phyloP scores from a whole-genome alignment of 2,797 vertebrate species.

The Anniella stebbinsi region DNA sequence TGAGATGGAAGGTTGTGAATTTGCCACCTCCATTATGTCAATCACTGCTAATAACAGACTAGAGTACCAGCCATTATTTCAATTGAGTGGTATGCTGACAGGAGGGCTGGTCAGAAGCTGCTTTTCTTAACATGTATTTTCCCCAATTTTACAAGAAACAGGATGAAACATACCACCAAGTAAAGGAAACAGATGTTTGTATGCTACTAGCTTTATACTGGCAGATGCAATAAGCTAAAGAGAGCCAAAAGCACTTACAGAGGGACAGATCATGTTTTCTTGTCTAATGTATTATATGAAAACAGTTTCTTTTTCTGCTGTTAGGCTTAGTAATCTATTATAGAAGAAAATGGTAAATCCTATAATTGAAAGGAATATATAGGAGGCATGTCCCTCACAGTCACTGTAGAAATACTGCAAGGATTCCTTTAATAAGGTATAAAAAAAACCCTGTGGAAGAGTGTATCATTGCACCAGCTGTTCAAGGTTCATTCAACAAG shows the following conservation, averaged over 20 bases:
- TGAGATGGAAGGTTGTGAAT: neutral
- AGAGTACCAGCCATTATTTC: neutral
- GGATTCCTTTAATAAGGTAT: neutral
- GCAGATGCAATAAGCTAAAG: constrained; percentile 28
- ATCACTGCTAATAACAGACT: neutral
- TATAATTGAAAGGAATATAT: neutral
- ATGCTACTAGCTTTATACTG: constrained; percentile 27
- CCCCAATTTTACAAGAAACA: constrained; percentile 30
- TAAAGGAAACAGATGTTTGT: constrained; percentile 43
- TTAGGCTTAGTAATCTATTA: neutral
- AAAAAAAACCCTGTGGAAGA: neutral
- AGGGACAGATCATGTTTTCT: neutral
- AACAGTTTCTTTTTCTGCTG: constrained; percentile 21
- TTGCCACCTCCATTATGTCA: neutral
- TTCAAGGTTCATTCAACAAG: neutral
- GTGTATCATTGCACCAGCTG: neutral
- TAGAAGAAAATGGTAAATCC: neutral
- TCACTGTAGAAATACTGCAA: neutral
- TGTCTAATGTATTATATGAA: neutral
- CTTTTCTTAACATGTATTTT: constrained; percentile 27
- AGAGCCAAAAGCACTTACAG: neutral
- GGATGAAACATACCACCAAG: constrained; percentile 15
- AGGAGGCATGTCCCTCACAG: neutral
- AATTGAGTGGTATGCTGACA: constrained; percentile 6
- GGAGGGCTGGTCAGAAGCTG: constrained; percentile 2